Conservation (phyloP, 92 coral and sea anemone genomes). For the Chrysogorgia sp. region DNA sequence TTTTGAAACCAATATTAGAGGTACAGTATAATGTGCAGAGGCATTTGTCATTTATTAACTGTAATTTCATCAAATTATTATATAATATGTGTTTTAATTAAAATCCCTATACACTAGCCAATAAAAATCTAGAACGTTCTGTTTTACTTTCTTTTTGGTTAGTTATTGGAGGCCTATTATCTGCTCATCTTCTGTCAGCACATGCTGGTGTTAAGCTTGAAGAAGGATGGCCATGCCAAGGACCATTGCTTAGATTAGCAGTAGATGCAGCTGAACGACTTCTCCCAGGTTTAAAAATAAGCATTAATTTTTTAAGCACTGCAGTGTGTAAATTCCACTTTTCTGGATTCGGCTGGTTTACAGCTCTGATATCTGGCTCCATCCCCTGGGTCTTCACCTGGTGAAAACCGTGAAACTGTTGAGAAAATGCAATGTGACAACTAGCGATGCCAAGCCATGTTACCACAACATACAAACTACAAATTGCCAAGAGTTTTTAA, state of each 20-base stretch:
- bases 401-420: background rate
- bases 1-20: constrained; percentile 96
- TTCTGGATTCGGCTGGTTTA: too few relatives aligned
- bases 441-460: too few relatives aligned
- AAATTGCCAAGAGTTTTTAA: too few relatives aligned
- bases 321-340: too few relatives aligned
- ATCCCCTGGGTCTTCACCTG: too few relatives aligned
- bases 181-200: constrained; percentile 86
- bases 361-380: too few relatives aligned
- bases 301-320: background rate
- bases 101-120: too few relatives aligned
- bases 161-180: constrained; percentile 93
- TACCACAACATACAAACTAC: too few relatives aligned
- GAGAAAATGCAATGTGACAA: background rate
- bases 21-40: constrained; percentile 47
- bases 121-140: too few relatives aligned
- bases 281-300: constrained; percentile 70
- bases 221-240: constrained; percentile 95
- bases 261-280: constrained; percentile 89
- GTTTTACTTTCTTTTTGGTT: background rate
- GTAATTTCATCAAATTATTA: too few relatives aligned
- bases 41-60: background rate
- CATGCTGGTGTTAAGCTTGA: constrained; percentile 76
- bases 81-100: too few relatives aligned
- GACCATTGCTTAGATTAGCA: constrained; percentile 86